These are phyloP conservation scores for Dasysyrphus tricinctus DNA, from an alignment of 2,888 invertebrate species.

Conservation along the genomic window DNA sequence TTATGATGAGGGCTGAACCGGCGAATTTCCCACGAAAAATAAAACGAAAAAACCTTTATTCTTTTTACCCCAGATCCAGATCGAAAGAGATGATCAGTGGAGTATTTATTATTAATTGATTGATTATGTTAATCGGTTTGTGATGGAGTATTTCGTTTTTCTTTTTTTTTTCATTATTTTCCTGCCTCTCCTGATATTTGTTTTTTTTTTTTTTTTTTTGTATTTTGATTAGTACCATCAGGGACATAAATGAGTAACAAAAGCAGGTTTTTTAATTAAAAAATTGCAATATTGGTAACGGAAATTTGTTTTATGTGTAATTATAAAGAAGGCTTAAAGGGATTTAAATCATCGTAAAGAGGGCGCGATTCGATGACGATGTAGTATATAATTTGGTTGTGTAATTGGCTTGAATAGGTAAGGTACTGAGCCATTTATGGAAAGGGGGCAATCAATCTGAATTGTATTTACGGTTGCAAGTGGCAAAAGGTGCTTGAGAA, in stretches of 20 bases:
- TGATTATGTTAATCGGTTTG: constrained; percentile 75
- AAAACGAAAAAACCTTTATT: constrained; percentile 27
- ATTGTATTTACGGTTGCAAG: too few relatives aligned
- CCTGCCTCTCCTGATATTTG: constrained; percentile 23
- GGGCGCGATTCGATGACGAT: constrained; percentile 2
- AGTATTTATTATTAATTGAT: constrained; percentile 75
- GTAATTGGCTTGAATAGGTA: constrained; percentile 14
- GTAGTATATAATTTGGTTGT: constrained; percentile 18
- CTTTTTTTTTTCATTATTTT: constrained; percentile 7
- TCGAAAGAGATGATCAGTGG: constrained; percentile 62
- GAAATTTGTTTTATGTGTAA: constrained; percentile 33
- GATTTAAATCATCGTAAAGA: constrained; percentile 27
- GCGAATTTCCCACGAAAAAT: constrained; percentile 59
- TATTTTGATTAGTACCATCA: constrained; percentile 61
- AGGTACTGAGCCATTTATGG: not conserved
- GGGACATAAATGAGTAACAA: constrained; percentile 28
- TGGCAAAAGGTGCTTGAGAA: too few relatives aligned
- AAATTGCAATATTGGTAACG: constrained; percentile 41
- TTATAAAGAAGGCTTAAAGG: constrained; percentile 38
- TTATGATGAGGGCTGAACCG: constrained; percentile 22
- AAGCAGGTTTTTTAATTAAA: constrained; percentile 54
- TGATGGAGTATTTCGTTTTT: constrained; percentile 59
- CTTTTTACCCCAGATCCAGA: constrained; percentile 34
- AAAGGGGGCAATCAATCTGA: not conserved
- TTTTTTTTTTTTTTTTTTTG: constrained; percentile 36